phyloP scores from a whole-genome alignment of 1,140 invertebrate genomes.

The Bombus soroeensis region DNA sequence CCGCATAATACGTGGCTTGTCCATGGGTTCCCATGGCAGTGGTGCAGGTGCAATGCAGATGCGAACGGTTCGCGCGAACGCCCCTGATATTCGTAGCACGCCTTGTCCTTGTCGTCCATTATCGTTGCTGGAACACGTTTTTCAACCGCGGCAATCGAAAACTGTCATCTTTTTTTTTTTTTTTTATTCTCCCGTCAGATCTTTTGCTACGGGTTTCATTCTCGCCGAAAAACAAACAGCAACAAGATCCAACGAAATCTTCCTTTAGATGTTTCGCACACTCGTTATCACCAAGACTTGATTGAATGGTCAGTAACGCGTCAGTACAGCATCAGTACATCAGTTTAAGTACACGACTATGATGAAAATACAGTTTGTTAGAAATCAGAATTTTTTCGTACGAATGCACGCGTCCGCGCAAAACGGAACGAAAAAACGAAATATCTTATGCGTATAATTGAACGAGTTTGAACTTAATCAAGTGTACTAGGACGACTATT shows the following conservation, averaged over 20 bases:
- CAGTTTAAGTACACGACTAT: too few species aligned
- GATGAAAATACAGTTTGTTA: neutral
- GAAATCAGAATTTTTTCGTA: neutral
- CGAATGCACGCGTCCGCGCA: neutral
- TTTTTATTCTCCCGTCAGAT: conserved; percentile 15
- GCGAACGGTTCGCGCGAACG: conserved; percentile 44
- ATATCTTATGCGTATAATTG: neutral
- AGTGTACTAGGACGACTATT: neutral
- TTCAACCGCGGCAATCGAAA: conserved; percentile 41
- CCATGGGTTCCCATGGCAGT: conserved; percentile 44
- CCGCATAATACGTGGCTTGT: conserved; percentile 65
- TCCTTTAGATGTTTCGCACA: conserved; percentile 8
- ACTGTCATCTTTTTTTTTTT: conserved; percentile 15
- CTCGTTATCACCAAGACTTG: neutral
- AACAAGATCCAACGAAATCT: neutral
- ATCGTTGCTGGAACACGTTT: conserved; percentile 62
- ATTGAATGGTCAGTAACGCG: too few species aligned
- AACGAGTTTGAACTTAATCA: neutral
- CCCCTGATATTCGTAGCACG: conserved; percentile 63
- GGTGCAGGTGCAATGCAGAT: conserved; percentile 50
- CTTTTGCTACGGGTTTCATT: conserved; percentile 21
- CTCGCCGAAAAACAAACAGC: conserved; percentile 11
- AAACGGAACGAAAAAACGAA: neutral
- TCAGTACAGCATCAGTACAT: too few species aligned
- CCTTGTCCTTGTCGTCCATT: conserved; percentile 44